Evolutionary conservation across 2,888 invertebrate species (phyloP).

Genomic region (Dioctria linearis): DNA sequence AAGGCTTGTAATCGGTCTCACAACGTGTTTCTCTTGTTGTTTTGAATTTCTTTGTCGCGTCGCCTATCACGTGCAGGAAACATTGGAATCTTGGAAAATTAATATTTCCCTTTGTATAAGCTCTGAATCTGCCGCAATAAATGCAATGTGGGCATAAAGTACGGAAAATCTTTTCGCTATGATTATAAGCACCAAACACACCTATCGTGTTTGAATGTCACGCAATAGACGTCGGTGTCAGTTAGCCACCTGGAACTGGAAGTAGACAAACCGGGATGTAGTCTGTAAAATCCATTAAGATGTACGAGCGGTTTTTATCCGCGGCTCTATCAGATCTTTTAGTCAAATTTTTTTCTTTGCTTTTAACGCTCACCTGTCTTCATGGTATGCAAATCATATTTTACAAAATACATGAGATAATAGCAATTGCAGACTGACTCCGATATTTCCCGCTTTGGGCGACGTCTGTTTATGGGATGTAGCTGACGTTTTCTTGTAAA

Average conservation of each 20-base stretch:
- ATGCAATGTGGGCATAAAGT: slow-evolving; percentile 27
- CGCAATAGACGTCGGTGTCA: slow-evolving; percentile 16
- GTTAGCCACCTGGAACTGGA: slow-evolving; percentile 23
- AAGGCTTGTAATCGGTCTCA: slow-evolving; percentile 5
- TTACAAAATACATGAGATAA: slow-evolving; percentile 15
- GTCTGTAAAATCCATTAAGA: slow-evolving; percentile 26
- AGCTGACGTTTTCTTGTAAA: slow-evolving; percentile 4
- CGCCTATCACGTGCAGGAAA: slow-evolving; percentile 34
- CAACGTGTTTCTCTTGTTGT: slow-evolving; percentile 11
- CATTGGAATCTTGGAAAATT: neutral
- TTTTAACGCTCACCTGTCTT: neutral
- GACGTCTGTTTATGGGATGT: slow-evolving; percentile 2
- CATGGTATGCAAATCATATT: slow-evolving; percentile 25
- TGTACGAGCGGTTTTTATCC: neutral
- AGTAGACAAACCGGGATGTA: neutral
- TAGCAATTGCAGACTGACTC: neutral
- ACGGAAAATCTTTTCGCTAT: slow-evolving; percentile 3
- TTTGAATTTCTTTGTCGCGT: slow-evolving; percentile 20
- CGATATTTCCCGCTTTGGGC: slow-evolving; percentile 9
- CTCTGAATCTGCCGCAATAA: neutral
- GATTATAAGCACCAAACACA: slow-evolving; percentile 14
- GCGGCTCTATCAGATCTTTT: neutral
- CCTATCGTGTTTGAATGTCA: slow-evolving; percentile 38
- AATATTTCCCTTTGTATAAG: neutral
- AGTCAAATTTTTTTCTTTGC: slow-evolving; percentile 5